Conservation (phyloP, 1,140 invertebrate species). For the Stenopsyche tienmushanensis region DNA sequence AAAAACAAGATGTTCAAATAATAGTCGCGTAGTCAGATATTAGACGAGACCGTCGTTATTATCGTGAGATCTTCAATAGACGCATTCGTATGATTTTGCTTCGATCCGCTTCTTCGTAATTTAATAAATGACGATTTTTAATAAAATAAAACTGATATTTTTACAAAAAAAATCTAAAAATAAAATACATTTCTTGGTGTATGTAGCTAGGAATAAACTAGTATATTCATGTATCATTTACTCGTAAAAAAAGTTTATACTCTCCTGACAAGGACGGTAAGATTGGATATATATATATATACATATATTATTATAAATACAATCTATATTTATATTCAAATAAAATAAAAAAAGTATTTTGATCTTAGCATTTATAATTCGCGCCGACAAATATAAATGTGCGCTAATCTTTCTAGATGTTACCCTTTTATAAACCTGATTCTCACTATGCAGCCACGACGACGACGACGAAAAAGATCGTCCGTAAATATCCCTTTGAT, state of each 20-base stretch:
- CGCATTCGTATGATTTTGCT: conserved; percentile 13
- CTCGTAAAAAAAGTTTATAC: conserved; percentile 27
- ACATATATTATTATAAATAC: conserved; percentile 40
- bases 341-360: conserved; percentile 41
- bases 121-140: conserved; percentile 9
- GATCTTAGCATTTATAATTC: conserved; percentile 40
- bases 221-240: conserved; percentile 38
- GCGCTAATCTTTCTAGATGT: conserved; percentile 30
- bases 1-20: no score
- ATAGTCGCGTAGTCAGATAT: no score
- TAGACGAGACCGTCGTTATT: no score
- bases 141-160: conserved; percentile 41
- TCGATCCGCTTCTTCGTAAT: conserved; percentile 8
- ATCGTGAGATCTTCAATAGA: conserved; percentile 8
- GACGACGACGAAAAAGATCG: neutral
- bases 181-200: conserved; percentile 39
- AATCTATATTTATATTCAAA: conserved; percentile 43
- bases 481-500: no score
- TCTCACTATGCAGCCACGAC: neutral
- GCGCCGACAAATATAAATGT: conserved; percentile 31
- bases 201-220: conserved; percentile 37
- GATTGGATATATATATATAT: conserved; percentile 30
- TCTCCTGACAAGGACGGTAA: conserved; percentile 32
- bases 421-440: conserved; percentile 9
- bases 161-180: conserved; percentile 32